Percentiles rank a stretch among this genome's conserved stretches.
phyloP scores from a whole-genome alignment of 1,140 invertebrate species.

The Elysia chlorotica region DNA sequence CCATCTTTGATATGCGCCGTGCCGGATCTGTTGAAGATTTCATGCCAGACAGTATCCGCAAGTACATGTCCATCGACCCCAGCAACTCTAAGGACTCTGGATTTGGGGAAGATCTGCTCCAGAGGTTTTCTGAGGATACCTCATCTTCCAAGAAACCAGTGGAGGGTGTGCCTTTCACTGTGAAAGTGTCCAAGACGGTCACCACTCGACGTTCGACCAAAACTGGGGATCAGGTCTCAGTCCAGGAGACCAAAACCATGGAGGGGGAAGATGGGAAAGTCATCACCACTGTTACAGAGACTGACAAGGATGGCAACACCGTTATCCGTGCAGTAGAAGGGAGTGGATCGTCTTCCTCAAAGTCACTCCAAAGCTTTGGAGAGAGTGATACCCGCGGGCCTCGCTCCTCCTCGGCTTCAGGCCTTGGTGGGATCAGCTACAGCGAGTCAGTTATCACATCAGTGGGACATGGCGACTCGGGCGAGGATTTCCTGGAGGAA shows the following conservation, averaged over 20 bases:
- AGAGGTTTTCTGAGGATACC: conserved; percentile 3
- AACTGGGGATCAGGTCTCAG: conserved; percentile 4
- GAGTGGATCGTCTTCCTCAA: background rate
- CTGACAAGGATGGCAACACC: background rate
- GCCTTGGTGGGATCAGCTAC: background rate
- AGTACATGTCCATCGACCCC: conserved; percentile 28
- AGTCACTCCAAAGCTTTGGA: background rate
- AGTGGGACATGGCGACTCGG: background rate
- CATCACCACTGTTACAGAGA: conserved; percentile 15
- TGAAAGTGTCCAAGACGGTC: conserved; percentile 17
- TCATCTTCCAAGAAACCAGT: background rate
- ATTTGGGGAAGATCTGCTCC: conserved; percentile 19
- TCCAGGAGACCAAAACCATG: conserved; percentile 21
- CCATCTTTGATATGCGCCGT: conserved; percentile 12
- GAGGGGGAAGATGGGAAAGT: conserved; percentile 21
- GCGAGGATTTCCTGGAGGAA: conserved; percentile 1
- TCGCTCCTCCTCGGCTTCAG: background rate
- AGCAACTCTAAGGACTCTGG: conserved; percentile 19
- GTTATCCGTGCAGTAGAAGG: background rate
- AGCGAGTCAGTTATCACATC: conserved; percentile 7
- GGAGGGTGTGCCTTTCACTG: no score
- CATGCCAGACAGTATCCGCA: conserved; percentile 30
- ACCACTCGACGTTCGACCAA: conserved; percentile 16
- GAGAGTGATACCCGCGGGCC: background rate
- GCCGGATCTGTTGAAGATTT: conserved; percentile 32